Conservation (phyloP, 1,140 invertebrate species). For the Camponotus floridanus region DNA sequence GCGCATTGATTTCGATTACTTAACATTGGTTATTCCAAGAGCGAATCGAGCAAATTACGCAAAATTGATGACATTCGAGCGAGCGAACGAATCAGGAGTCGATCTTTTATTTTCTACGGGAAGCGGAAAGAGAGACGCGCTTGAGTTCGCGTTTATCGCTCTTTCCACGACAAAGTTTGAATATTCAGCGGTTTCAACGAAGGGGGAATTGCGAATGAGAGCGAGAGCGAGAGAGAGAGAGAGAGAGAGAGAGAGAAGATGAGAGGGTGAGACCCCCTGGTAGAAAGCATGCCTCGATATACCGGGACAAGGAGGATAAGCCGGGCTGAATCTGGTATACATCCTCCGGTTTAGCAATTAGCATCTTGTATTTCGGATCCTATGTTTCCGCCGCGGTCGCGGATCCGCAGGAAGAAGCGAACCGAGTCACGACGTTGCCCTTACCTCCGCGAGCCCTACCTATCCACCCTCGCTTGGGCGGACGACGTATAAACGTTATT, state of each 20-base stretch:
- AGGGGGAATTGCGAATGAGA: slow-evolving; percentile 31
- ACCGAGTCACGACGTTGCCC: slow-evolving; percentile 58
- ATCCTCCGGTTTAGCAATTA: slow-evolving; percentile 77
- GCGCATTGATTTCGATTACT: slow-evolving; percentile 30
- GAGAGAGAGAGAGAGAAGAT: background rate
- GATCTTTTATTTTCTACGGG: slow-evolving; percentile 36
- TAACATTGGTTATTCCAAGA: slow-evolving; percentile 35
- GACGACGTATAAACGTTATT: slow-evolving; percentile 66
- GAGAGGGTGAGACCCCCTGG: background rate
- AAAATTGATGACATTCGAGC: slow-evolving; percentile 28
- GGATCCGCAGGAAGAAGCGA: slow-evolving; percentile 66
- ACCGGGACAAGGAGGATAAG: slow-evolving; percentile 70
- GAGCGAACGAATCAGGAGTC: slow-evolving; percentile 9
- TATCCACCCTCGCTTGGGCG: background rate
- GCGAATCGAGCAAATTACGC: slow-evolving; percentile 34
- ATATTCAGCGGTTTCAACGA: slow-evolving; percentile 74
- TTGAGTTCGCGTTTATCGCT: slow-evolving; percentile 72
- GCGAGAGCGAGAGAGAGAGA: slow-evolving; percentile 18
- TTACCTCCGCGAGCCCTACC: background rate
- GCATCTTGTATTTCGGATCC: slow-evolving; percentile 78
- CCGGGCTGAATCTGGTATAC: slow-evolving; percentile 76
- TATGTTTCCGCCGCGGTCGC: slow-evolving; percentile 67
- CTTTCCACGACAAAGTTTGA: slow-evolving; percentile 71
- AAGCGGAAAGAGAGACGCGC: slow-evolving; percentile 15
- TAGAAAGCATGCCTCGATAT: slow-evolving; percentile 54